phyloP scores from a whole-genome alignment of 2,888 invertebrate genomes.

The Digitonthophagus gazella region DNA sequence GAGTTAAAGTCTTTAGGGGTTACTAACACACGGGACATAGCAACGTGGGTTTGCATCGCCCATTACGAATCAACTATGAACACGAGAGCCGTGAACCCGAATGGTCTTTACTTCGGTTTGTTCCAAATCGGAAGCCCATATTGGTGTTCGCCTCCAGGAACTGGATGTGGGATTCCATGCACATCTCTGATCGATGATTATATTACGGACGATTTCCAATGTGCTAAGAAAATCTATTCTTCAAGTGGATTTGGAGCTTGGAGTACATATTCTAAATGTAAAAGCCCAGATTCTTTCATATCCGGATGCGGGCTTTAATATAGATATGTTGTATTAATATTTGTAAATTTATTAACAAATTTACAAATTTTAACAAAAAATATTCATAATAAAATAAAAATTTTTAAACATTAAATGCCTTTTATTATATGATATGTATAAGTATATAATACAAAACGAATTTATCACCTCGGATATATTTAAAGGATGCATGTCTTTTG shows the following conservation, averaged over 20 bases:
- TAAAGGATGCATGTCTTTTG: no score
- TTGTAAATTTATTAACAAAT: no score
- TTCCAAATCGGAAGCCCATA: slow-evolving; percentile 4
- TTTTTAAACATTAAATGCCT: no score
- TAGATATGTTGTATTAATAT: no score
- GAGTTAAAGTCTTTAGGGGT: no score
- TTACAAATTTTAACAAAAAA: no score
- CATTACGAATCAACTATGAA: slow-evolving; percentile 5
- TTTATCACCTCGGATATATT: no score
- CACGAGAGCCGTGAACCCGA: background rate
- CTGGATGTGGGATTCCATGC: background rate
- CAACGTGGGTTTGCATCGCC: slow-evolving; percentile 6
- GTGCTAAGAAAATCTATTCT: background rate
- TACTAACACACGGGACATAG: background rate
- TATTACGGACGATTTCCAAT: background rate
- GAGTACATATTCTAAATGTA: background rate
- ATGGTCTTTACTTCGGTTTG: background rate
- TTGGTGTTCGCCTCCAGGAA: slow-evolving; percentile 9
- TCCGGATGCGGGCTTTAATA: no score
- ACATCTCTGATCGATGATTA: background rate
- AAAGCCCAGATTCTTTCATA: no score
- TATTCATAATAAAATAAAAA: no score
- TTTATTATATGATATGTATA: no score
- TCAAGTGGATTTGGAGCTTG: slow-evolving; percentile 10
- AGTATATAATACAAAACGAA: no score